Conservation (phyloP, 1,140 invertebrate genomes). For the Drosophila bifasciata region DNA sequence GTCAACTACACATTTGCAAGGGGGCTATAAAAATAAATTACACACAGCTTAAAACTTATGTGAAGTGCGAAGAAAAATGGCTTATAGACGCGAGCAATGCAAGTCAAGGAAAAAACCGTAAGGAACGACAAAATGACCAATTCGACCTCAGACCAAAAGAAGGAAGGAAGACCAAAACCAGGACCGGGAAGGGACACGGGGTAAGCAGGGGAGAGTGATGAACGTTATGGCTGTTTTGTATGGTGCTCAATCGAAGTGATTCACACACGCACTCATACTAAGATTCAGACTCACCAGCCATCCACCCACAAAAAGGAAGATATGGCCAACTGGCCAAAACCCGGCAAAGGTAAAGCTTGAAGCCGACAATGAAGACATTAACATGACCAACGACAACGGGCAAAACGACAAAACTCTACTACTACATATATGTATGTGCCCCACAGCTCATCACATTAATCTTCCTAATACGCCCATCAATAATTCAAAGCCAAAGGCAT, state of each 20-base stretch:
- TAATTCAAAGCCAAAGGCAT: slow-evolving; percentile 80
- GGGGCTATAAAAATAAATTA: slow-evolving; percentile 80
- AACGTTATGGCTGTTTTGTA: slow-evolving; percentile 70
- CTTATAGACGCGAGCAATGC: slow-evolving; percentile 71
- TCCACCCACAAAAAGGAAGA: slow-evolving; percentile 4
- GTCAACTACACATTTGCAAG: slow-evolving; percentile 76
- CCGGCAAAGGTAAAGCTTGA: slow-evolving; percentile 68
- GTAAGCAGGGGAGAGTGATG: slow-evolving; percentile 53
- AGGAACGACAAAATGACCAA: slow-evolving; percentile 68
- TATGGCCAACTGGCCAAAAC: too few relatives aligned
- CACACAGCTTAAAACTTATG: slow-evolving; percentile 79
- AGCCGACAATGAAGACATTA: slow-evolving; percentile 82
- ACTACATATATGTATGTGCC: too few relatives aligned
- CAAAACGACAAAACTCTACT: slow-evolving; percentile 75
- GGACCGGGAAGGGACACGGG: not conserved
- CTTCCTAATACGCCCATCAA: slow-evolving; percentile 82
- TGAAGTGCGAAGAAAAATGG: slow-evolving; percentile 75
- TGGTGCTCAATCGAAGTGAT: slow-evolving; percentile 58
- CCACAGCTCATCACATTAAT: slow-evolving; percentile 79
- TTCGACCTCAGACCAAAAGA: slow-evolving; percentile 58
- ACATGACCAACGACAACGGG: slow-evolving; percentile 75
- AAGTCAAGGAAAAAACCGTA: slow-evolving; percentile 36
- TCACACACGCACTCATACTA: slow-evolving; percentile 22
- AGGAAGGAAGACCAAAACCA: slow-evolving; percentile 1
- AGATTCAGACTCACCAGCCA: slow-evolving; percentile 14